phyloP scores from a whole-genome alignment of 30 jellyfish, hydroid and myxozoan species.

The Phacellophora camtschatica region DNA sequence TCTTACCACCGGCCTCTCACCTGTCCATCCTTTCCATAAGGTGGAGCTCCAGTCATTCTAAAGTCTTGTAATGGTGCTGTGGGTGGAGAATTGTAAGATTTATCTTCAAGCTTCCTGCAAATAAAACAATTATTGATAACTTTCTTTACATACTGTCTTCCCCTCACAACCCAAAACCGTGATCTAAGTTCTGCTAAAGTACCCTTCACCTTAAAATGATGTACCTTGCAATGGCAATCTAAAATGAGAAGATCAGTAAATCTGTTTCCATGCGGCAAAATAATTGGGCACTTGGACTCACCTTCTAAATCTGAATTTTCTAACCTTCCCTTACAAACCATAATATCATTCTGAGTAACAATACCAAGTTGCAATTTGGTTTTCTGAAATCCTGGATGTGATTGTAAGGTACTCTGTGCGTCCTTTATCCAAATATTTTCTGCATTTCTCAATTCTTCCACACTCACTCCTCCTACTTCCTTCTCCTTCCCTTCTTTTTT shows the following conservation, averaged over 20 bases:
- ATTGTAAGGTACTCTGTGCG: not conserved
- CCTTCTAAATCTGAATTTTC: not conserved
- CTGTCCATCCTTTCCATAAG: constrained; percentile 14
- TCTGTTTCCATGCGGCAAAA: not conserved
- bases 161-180: constrained; percentile 39
- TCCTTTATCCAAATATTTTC: not conserved
- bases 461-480: not conserved
- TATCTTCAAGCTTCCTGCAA: constrained; percentile 20
- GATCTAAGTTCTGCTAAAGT: constrained; percentile 13
- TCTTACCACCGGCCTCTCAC: too few species aligned
- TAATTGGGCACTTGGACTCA: not conserved
- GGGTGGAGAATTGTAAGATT: constrained; percentile 15
- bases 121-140: not conserved
- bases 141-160: constrained; percentile 31
- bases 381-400: not conserved
- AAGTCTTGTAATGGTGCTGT: constrained; percentile 31
- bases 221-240: not conserved
- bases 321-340: not conserved
- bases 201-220: not conserved
- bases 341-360: not conserved
- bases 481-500: not conserved
- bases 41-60: constrained; percentile 1
- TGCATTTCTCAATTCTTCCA: not conserved
- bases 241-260: not conserved
- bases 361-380: too few species aligned